Conservation (phyloP, 2,113 vertebrate species). For the Pelmatolapia mariae region DNA sequence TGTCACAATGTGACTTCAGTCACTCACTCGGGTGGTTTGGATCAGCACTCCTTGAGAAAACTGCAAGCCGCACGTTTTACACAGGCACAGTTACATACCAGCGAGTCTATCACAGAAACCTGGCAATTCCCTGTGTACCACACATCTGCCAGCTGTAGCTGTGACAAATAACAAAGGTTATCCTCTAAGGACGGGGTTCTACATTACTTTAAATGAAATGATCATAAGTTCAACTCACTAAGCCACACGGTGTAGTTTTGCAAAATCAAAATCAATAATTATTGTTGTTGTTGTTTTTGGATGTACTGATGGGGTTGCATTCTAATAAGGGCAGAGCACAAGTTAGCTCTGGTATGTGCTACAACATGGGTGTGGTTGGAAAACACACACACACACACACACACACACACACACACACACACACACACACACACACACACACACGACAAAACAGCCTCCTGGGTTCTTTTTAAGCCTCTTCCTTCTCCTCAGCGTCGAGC, state of each 20-base stretch:
- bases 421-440: not conserved
- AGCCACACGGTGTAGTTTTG: not conserved
- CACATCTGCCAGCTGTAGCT: not conserved
- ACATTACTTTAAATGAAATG: not conserved
- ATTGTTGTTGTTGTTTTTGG: not conserved
- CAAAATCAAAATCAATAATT: not conserved
- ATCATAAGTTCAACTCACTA: not conserved
- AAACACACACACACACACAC: not conserved
- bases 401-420: too few relatives aligned
- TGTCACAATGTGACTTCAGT: not conserved
- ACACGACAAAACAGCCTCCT: not conserved
- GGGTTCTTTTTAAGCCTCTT: not conserved
- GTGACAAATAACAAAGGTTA: not conserved
- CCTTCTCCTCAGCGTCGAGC: not conserved
- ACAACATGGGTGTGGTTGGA: slow-evolving; percentile 32
- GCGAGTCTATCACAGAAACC: not conserved
- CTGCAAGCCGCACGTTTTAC: not conserved
- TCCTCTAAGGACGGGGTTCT: not conserved
- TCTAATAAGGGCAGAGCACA: not conserved
- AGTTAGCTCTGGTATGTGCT: slow-evolving; percentile 8
- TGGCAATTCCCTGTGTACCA: not conserved
- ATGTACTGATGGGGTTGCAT: not conserved
- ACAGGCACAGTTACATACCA: not conserved
- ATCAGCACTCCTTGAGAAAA: not conserved
- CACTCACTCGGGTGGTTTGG: not conserved